A percentile compares a stretch with the other conserved stretches of the same genome.
phyloP scores from a whole-genome alignment of 2,888 invertebrate genomes.

The Trachelus tabidus region DNA sequence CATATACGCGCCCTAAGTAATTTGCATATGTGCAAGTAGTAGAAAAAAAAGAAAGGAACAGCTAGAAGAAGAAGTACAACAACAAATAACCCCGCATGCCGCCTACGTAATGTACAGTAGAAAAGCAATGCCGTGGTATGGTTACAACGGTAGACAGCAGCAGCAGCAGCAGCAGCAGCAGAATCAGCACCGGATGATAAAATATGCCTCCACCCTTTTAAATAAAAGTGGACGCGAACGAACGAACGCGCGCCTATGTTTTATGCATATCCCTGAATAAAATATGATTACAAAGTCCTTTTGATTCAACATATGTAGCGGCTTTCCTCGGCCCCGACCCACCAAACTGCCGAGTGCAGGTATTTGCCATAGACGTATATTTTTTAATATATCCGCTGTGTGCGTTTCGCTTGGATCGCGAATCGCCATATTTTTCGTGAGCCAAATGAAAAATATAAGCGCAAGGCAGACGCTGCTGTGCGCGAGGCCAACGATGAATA shows the following conservation, averaged over 20 bases:
- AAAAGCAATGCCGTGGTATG: slow-evolving; percentile 19
- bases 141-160: slow-evolving; percentile 11
- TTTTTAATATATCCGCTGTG: not conserved
- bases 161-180: slow-evolving; percentile 18
- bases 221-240: slow-evolving; percentile 43
- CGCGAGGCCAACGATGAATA: not conserved
- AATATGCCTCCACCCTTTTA: slow-evolving; percentile 37
- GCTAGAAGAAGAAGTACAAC: slow-evolving; percentile 9
- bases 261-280: slow-evolving; percentile 56
- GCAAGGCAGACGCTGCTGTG: not conserved
- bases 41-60: not conserved
- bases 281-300: slow-evolving; percentile 54
- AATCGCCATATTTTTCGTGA: not conserved
- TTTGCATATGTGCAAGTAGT: not conserved
- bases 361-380: slow-evolving; percentile 12
- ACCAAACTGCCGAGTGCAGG: slow-evolving; percentile 7
- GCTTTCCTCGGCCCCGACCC: slow-evolving; percentile 28
- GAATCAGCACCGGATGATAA: slow-evolving; percentile 23
- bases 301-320: slow-evolving; percentile 49
- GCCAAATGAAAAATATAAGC: not conserved
- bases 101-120: slow-evolving; percentile 4
- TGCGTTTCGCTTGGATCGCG: not conserved
- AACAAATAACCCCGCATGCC: not conserved
- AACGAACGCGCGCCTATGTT: slow-evolving; percentile 42
- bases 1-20: not conserved